Percentiles rank a stretch among this genome's conserved stretches.
phyloP scores from a whole-genome alignment of 2,888 invertebrate species.

The Pandemis heparana region DNA sequence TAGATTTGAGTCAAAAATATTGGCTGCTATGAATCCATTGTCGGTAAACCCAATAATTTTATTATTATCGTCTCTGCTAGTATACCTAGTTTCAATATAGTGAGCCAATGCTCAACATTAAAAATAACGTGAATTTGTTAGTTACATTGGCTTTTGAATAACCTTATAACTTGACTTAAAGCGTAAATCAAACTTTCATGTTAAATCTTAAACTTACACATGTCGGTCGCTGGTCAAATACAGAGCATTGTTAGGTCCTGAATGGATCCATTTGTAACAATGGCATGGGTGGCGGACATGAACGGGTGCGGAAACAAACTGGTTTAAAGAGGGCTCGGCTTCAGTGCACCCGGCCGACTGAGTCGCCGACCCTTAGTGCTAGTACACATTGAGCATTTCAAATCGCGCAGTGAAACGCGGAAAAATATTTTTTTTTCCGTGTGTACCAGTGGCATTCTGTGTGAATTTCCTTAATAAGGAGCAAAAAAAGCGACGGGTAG shows the following conservation, averaged over 20 bases:
- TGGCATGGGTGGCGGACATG: slow-evolving; percentile 29
- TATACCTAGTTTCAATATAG: too few species aligned
- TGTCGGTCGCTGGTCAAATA: slow-evolving; percentile 12
- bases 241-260: slow-evolving; percentile 25
- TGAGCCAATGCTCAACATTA: too few species aligned
- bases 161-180: neutral
- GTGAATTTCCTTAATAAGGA: too few species aligned
- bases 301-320: slow-evolving; percentile 38
- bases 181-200: slow-evolving; percentile 7
- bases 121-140: neutral
- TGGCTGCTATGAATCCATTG: too few species aligned
- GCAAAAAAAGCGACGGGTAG: too few species aligned
- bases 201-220: slow-evolving; percentile 20
- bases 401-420: too few species aligned
- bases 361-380: neutral
- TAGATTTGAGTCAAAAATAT: too few species aligned
- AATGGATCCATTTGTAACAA: slow-evolving; percentile 39
- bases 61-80: too few species aligned
- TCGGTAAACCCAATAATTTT: too few species aligned
- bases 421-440: too few species aligned
- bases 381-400: too few species aligned
- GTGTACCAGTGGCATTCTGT: too few species aligned
- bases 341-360: slow-evolving; percentile 30
- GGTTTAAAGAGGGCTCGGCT: slow-evolving; percentile 38
- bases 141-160: neutral